Conservation (phyloP, 92 coral and sea anemone genomes). For the Parazoanthus swiftii region DNA sequence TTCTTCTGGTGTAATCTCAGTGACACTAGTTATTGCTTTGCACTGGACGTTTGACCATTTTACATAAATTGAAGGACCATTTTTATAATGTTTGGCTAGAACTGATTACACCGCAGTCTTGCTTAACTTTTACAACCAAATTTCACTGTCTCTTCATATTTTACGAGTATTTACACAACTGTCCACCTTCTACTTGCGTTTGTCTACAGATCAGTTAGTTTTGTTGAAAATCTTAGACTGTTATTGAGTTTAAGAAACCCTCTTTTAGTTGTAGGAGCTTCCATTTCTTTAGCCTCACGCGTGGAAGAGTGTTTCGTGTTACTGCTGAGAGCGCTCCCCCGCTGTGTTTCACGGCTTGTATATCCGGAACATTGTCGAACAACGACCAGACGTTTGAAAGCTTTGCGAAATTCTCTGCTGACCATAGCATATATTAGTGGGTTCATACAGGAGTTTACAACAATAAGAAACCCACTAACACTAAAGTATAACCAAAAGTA, state of each 20-base stretch:
- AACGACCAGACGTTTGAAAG: slow-evolving; percentile 24
- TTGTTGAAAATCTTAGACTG: slow-evolving; percentile 1
- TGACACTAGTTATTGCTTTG: no score
- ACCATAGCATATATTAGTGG: slow-evolving; percentile 37
- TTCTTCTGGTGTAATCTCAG: neutral
- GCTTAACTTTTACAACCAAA: no score
- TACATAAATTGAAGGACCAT: no score
- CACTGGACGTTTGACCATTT: neutral
- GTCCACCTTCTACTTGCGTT: neutral
- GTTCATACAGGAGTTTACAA: slow-evolving; percentile 24
- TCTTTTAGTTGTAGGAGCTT: neutral
- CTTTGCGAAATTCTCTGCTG: slow-evolving; percentile 32
- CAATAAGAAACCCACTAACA: slow-evolving; percentile 14
- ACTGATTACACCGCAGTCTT: neutral
- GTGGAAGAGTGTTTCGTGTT: neutral
- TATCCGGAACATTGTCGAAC: neutral
- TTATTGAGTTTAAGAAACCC: neutral
- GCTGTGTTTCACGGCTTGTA: neutral
- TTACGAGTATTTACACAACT: neutral
- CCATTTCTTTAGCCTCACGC: neutral
- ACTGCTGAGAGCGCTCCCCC: neutral
- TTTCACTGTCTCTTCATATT: neutral
- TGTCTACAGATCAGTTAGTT: slow-evolving; percentile 1
- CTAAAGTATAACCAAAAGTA: slow-evolving; percentile 24
- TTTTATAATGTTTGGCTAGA: neutral